Evolutionary conservation across 1,140 invertebrate genomes (phyloP), one percentile per base, ranked within the genome.

Genomic region (Zaprionus africanus): DNA sequence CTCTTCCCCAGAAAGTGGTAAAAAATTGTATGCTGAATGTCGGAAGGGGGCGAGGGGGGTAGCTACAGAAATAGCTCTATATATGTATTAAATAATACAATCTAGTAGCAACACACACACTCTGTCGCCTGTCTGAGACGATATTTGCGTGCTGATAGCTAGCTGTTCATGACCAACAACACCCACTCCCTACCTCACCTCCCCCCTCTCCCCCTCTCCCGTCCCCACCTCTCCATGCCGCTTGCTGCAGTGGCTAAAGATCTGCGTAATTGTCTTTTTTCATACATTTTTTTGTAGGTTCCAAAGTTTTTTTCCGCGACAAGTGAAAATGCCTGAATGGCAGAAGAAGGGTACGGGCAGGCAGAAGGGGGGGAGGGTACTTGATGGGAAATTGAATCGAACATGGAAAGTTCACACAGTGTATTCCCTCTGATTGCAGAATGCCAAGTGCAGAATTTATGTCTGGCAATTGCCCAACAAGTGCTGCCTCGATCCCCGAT

Each of bases 251-350:
- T 82, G 74, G 82, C 82, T 54, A 85, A 80, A 85, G 74, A 84
- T 85, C 82, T 84, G 77, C 82, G 78, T 85, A 81, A 81, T 84
- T 85, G 71, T 81, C 73, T 43, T 49, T 41, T 64, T 53, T 70
- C 57, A 66, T 73, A 66, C 51, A 76, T n/a, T 31, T 57, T 63
- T 60, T 54, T 58, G 17, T 65, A 46, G 73, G 28, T 24, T 43
- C 59, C 36, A 75, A 77, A 64, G 76, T 76, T 74, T 63, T 80
- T 73, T 71, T 71, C 58, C 60, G 31, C n/a, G 51, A 49, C 56
- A 68, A 61, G 38, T 70, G 58, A 67, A n/a, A 58, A 54, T 9
- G 31, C 4, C 4, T 13, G n/a, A n/a, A n/a, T n/a, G n/a, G n/a
- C n/a, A n/a, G n/a, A n/a, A 1, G 0, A 13, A 9, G 5, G n/a